Percentiles rank a stretch among this genome's conserved stretches.
Conservation (phyloP, 2,888 invertebrate genomes). For the Muschampia plurimacula region DNA sequence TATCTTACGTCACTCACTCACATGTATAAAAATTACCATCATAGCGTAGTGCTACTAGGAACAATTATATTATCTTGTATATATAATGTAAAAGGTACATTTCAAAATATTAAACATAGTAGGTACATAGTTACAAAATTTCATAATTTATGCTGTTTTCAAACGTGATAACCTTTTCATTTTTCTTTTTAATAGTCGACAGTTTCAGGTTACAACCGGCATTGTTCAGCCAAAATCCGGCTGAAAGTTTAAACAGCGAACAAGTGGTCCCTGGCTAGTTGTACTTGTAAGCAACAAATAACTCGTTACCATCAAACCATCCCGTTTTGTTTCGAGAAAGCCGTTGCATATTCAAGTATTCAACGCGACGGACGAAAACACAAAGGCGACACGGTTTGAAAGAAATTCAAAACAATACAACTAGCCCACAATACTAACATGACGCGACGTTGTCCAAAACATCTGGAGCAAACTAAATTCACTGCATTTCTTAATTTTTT, state of each 20-base stretch:
- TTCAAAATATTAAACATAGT: no score
- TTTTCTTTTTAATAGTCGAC: conserved; percentile 44
- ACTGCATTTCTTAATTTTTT: background rate
- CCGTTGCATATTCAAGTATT: conserved; percentile 69
- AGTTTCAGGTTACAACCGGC: conserved; percentile 54
- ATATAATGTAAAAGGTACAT: no score
- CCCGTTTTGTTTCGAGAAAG: conserved; percentile 63
- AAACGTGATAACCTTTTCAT: conserved; percentile 17
- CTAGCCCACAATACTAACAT: conserved; percentile 31
- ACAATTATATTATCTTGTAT: no score
- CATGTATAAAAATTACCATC: no score
- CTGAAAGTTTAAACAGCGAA: conserved; percentile 58
- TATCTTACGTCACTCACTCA: no score
- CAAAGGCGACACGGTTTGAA: conserved; percentile 55
- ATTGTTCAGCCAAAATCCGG: conserved; percentile 59
- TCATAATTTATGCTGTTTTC: background rate
- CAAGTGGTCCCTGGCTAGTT: conserved; percentile 47
- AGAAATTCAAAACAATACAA: conserved; percentile 64
- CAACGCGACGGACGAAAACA: conserved; percentile 49
- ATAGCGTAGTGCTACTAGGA: no score
- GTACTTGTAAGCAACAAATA: conserved; percentile 50
- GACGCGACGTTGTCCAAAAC: conserved; percentile 19
- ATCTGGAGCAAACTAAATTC: conserved; percentile 10
- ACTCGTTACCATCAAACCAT: conserved; percentile 50
- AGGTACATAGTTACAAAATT: background rate